Conservation (phyloP, 2,113 vertebrate genomes). For the Zosterops lateralis region DNA sequence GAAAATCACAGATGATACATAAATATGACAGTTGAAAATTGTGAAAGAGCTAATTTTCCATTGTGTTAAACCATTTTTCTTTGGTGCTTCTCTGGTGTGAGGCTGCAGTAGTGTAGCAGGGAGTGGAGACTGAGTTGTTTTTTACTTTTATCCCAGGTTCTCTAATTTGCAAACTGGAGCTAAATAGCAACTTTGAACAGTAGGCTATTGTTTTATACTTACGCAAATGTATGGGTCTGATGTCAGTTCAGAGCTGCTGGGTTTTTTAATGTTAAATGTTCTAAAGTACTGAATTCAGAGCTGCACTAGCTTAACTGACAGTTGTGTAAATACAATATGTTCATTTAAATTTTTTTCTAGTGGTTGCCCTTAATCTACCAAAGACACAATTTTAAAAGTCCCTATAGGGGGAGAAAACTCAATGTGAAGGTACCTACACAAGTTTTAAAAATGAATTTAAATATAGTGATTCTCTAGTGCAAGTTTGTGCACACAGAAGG, state of each 20-base stretch:
- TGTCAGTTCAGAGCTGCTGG: neutral
- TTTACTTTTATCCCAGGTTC: neutral
- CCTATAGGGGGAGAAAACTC: neutral
- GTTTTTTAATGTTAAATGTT: neutral
- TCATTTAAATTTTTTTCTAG: neutral
- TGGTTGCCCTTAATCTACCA: neutral
- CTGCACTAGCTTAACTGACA: neutral
- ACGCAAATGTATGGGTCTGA: neutral
- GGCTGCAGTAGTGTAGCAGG: neutral
- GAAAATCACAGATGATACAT: conserved; percentile 41
- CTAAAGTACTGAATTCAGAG: neutral
- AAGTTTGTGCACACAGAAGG: neutral
- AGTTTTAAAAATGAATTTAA: neutral
- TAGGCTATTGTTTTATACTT: neutral
- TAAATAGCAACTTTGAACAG: neutral
- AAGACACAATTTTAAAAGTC: neutral
- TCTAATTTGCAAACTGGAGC: neutral
- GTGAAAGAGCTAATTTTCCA: conserved; percentile 15
- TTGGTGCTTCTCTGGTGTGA: neutral
- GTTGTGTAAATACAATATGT: neutral
- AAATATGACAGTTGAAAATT: conserved; percentile 32
- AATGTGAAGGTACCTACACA: neutral
- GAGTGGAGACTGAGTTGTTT: neutral
- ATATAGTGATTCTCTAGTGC: neutral
- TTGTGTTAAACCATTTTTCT: conserved; percentile 15